phyloP scores from a whole-genome alignment of 2,797 vertebrate species.

The Cuniculus paca region DNA sequence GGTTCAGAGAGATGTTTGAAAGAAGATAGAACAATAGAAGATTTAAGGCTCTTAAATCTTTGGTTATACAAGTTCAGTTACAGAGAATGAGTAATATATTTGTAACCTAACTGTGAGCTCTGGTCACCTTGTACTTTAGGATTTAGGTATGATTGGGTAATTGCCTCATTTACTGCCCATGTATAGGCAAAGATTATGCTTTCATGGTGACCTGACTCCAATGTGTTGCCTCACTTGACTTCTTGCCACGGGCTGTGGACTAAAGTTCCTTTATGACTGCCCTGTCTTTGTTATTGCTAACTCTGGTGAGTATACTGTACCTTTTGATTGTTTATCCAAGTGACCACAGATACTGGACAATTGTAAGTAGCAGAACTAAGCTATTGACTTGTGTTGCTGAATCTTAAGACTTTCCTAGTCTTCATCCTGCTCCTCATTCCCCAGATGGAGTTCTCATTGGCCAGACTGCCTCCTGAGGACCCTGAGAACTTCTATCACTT shows the following conservation, averaged over 20 bases:
- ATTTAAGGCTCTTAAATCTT: conserved; percentile 46
- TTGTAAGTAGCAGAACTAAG: not conserved
- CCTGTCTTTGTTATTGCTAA: not conserved
- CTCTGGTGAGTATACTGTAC: accelerated
- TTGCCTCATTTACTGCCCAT: not conserved
- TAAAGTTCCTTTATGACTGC: not conserved
- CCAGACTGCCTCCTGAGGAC: not conserved
- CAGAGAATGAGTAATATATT: not conserved
- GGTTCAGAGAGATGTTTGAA: not conserved
- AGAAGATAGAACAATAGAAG: conserved; percentile 45
- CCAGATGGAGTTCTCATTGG: not conserved
- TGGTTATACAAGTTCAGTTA: not conserved
- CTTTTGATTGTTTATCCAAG: not conserved
- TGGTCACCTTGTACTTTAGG: not conserved
- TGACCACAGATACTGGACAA: not conserved
- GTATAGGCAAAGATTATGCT: not conserved
- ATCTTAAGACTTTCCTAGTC: not conserved
- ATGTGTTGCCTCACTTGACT: not conserved
- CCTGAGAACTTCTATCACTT: not conserved
- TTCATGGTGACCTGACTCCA: not conserved
- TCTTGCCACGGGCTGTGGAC: not conserved
- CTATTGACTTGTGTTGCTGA: not conserved
- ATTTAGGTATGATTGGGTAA: not conserved
- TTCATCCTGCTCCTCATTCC: not conserved
- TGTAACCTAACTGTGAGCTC: conserved; percentile 43